Base-by-base conservation (phyloP, 1,140 invertebrate genomes). In the Eurytemora carolleeae region DNA sequence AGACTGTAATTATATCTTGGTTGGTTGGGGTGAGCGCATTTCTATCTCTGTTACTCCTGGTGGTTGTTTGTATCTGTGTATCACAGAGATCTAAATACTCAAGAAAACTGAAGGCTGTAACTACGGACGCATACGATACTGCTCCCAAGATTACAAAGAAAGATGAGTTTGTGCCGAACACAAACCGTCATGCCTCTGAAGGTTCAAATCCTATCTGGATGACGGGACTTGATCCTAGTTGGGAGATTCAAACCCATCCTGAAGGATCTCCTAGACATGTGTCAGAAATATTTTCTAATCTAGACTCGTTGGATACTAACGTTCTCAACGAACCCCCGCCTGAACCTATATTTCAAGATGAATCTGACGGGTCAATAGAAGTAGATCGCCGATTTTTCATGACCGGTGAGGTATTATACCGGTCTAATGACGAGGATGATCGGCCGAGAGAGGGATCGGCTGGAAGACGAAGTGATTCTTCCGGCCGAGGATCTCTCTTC, bases 161-260 rank as follows among this genome's bases (percentile, higher is more conserved):
- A 19, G 23, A 53, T 17, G 59, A 24, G 17, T 26, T 22, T 16
- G 87, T 94, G 2, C 90, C 90, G 1, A 93, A 93, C 69, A 93
- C 90, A 1, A 94, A 93, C 71, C 88, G 89, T 69, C 89, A 93
- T 70, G 90, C 87, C 67, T 81, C 85, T 2, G 87, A 92, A 73
- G 90, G 89, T 25, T 90, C 86, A 7, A 94, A 94, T 76, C 89
- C 90, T 0, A 92, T 94, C 66, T 94, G 89, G 89, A 80, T 93
- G 72, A 85, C 88, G 67, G 18, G 18, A 1, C 17, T 61, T n/a
- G 85, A 87, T 3, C 92, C 91, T 69, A 87, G 91, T 72, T 92
- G 92, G 71, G 87, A 89, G 69, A 93, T 88, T 87, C 91, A 87
- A n/a, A n/a, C n/a, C 70, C 92, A 92, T 73, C 83, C 81, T 63